Evolutionary conservation across 2,113 vertebrate genomes (phyloP).

Genomic region (Leptodactylus fuscus): DNA sequence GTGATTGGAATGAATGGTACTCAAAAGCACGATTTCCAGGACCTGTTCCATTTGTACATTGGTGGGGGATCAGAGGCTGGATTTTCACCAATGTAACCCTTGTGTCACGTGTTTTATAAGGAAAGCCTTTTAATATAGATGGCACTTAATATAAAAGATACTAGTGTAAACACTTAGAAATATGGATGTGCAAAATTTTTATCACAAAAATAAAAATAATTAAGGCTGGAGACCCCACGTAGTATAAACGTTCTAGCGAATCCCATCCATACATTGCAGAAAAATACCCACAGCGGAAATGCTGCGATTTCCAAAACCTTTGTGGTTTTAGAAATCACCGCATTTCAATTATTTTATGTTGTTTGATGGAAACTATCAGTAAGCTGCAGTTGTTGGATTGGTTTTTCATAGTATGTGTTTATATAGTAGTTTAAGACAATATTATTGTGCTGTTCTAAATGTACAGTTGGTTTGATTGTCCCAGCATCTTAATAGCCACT

Average conservation of each 20-base stretch:
- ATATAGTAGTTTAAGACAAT: not conserved
- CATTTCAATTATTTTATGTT: not conserved
- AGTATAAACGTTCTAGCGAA: too few species aligned
- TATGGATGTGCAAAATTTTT: too few species aligned
- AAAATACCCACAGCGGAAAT: too few species aligned
- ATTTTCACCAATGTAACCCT: not conserved
- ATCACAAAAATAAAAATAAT: too few species aligned
- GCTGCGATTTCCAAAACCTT: too few species aligned
- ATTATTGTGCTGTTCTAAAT: too few species aligned
- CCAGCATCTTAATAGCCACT: not conserved
- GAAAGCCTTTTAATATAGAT: not conserved
- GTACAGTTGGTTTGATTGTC: not conserved
- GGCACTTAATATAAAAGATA: slow-evolving; percentile 3
- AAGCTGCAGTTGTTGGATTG: not conserved
- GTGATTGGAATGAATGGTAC: not conserved
- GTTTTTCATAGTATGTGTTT: not conserved
- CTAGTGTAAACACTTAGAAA: too few species aligned
- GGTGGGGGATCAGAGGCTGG: not conserved
- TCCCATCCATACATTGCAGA: too few species aligned
- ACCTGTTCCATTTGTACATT: not conserved
- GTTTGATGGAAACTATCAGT: not conserved
- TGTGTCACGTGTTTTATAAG: not conserved
- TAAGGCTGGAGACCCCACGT: too few species aligned
- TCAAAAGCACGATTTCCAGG: not conserved
- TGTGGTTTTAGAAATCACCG: too few species aligned